A percentile compares a stretch with the other conserved stretches of the same genome.
Conservation (phyloP, 2,888 invertebrate species). For the Aporophyla nigra region DNA sequence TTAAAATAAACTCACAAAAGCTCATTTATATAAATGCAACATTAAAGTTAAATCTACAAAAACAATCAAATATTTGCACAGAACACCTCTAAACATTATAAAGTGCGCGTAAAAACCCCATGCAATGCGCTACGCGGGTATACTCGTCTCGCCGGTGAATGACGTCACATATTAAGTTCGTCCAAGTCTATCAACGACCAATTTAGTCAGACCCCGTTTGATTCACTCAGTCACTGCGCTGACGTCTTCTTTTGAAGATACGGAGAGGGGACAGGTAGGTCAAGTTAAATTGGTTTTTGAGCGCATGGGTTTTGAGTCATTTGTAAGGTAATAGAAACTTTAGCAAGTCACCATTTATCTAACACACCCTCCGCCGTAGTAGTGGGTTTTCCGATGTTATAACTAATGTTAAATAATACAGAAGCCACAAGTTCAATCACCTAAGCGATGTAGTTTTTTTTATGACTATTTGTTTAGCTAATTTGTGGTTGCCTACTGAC, state of each 20-base stretch:
- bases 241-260: neutral
- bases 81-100: conserved; percentile 62
- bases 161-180: conserved; percentile 66
- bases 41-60: neutral
- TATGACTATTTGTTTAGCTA: neutral
- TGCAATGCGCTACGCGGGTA: conserved; percentile 51
- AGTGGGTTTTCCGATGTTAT: conserved; percentile 47
- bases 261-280: conserved; percentile 16
- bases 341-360: conserved; percentile 61
- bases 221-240: conserved; percentile 19
- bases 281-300: conserved; percentile 8
- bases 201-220: conserved; percentile 54
- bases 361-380: conserved; percentile 67
- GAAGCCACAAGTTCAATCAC: conserved; percentile 52
- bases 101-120: conserved; percentile 73
- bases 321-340: conserved; percentile 55
- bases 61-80: conserved; percentile 4
- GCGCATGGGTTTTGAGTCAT: conserved; percentile 42
- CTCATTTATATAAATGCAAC: neutral
- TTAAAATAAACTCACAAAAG: neutral
- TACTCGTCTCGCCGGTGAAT: conserved; percentile 56
- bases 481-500: conserved; percentile 20
- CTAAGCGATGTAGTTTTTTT: conserved; percentile 30
- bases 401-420: conserved; percentile 32
- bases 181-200: conserved; percentile 49